Base-by-base conservation (phyloP, 1,140 invertebrate genomes). In the Drosophila arawakana region DNA sequence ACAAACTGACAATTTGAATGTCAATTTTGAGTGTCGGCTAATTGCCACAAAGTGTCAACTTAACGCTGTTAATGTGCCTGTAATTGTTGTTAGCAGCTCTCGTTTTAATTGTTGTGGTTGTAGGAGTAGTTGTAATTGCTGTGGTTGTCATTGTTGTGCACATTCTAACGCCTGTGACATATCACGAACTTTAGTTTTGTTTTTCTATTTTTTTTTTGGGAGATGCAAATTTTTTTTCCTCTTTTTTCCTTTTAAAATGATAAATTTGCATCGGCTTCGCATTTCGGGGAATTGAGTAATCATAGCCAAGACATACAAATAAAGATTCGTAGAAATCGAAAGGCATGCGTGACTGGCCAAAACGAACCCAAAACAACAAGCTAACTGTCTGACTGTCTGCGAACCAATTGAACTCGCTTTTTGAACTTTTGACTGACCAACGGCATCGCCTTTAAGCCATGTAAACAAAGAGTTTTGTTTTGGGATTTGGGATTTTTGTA, bases 81-180 rank as follows among this genome's bases (percentile, higher is more conserved):
- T 9, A 21, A 37, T 41, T 66, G 62, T n/a, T 25, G 21, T 44
- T 30, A 30, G 25, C 25, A 30, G 25, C 6, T 30, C 25, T 30
- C 25, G 6, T 30, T 30, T 30, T 30, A 5, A 30, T 30, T 34
- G 49, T 4, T 34, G 21, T 10, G 30, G 50, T 8, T 58, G 43
- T 39, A 30, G 11, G 13, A 43, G 44, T 35, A 25, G 13, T 47
- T 47, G 43, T 21, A 39, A 11, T 18, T 44, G 41, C 4, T n/a
- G 52, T 47, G 43, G 15, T 18, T 44, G 41, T 1, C 13, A 41
- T 39, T 47, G 30, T 6, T 39, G 10, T 18, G 47, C 74, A 78
- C 81, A 85, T 84, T 84, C 81, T 84, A 84, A 85, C 81, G 81
- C 81, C 81, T 79, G 81, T 84, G 81, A 84, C 81, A 84, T 84